Evolutionary conservation across 1,140 invertebrate species (phyloP).

Genomic region (Trichoplusia ni): DNA sequence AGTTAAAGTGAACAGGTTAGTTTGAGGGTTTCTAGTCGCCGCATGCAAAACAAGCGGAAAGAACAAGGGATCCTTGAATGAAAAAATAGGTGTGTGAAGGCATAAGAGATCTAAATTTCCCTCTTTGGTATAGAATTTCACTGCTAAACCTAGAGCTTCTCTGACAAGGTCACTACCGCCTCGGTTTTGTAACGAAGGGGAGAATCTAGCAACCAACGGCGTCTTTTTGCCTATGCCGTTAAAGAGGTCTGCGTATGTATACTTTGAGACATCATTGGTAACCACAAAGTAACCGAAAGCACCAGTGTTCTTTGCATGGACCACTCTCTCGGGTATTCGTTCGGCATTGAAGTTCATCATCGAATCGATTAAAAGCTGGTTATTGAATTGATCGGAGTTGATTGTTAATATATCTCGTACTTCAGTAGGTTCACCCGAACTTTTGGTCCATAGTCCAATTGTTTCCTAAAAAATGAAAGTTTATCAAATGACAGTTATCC

Average conservation of each 20-base stretch:
- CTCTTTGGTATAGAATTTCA: constrained; percentile 88
- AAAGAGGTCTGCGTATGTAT: constrained; percentile 92
- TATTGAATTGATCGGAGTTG: constrained; percentile 85
- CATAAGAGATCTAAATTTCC: constrained; percentile 88
- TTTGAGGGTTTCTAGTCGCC: constrained; percentile 15
- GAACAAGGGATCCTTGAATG: constrained; percentile 83
- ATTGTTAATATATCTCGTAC: constrained; percentile 84
- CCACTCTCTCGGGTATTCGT: constrained; percentile 96
- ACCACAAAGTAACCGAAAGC: constrained; percentile 98
- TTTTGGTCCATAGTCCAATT: constrained; percentile 81
- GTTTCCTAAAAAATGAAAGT: constrained; percentile 76
- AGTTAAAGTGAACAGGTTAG: neutral
- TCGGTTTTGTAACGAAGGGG: constrained; percentile 90
- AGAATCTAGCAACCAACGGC: constrained; percentile 86
- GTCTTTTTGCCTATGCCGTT: constrained; percentile 92
- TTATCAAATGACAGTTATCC: too few species aligned
- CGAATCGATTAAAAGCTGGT: constrained; percentile 4
- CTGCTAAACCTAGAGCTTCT: constrained; percentile 85
- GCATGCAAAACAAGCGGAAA: neutral
- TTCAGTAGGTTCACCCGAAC: constrained; percentile 86
- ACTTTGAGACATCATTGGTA: constrained; percentile 94
- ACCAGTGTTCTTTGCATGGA: constrained; percentile 96
- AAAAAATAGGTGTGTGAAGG: constrained; percentile 84
- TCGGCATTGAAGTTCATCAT: constrained; percentile 90
- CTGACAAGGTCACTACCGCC: constrained; percentile 90